Evolutionary conservation across 1,140 invertebrate species (phyloP), one percentile per base, ranked within the genome.

Genomic region (Tetragonula clypearis): DNA sequence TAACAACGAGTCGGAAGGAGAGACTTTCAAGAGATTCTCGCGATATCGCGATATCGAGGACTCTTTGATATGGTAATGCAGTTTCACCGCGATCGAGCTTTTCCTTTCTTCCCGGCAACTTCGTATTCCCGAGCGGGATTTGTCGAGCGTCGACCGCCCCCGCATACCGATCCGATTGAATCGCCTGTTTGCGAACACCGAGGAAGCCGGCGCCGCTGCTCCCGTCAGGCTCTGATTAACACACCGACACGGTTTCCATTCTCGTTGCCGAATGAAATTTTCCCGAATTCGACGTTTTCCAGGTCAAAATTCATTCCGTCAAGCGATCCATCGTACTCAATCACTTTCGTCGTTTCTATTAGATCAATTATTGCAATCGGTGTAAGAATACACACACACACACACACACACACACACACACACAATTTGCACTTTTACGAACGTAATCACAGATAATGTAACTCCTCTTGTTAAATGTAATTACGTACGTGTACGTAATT

Each of bases 151-250:
- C 26, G 11, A 12, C 19, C 19, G 49, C 26, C 17, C n/a, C 19
- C 19, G 49, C 9, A 19, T 4, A 23, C 55, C 21, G 30, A 82
- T 76, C 58, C 53, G 53, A 77, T 68, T 23, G 26, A 65, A 82
- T 74, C 23, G 58, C 15, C 1, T 35, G 55, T 21, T 56, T 9
- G 55, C 49, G n/a, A 58, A 23, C 55, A 55, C n/a, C 49, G 49
- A 23, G n/a, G 30, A 49, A 8, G 41, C 41, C 73, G 30, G 1
- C 30, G 53, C 12, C 17, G 26, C 53, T 30, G 11, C 8, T 19
- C 30, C 6, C 79, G 79, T 62, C 56, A 53, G 69, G 79, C n/a
- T 74, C 79, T 82, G 71, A 74, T 82, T 82, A 82, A 82, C 58
- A n/a, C 14, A 11, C 21, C n/a, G 79, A 65, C 79, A 82, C 79